These are phyloP conservation scores for Parotia lawesii DNA, from an alignment of 2,113 vertebrate species.

Conservation along the genomic window DNA sequence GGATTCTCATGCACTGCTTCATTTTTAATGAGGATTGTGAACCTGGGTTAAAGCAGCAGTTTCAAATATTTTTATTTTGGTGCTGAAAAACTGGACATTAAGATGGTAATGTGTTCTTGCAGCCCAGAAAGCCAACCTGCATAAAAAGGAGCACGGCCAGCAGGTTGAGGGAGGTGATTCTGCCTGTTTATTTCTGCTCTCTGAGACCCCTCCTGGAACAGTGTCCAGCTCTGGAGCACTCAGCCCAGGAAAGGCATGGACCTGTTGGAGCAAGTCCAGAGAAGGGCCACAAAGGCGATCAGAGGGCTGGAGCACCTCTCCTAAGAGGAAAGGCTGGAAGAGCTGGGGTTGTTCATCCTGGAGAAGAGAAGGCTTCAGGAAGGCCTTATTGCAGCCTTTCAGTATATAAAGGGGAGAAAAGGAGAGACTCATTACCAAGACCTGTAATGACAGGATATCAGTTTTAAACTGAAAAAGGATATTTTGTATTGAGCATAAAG, in stretches of 20 bases:
- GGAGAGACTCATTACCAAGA: background rate
- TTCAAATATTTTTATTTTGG: background rate
- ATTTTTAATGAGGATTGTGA: background rate
- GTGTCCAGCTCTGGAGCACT: background rate
- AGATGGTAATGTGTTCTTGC: background rate
- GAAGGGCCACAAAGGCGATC: background rate
- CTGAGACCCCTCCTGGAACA: background rate
- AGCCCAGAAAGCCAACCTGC: background rate
- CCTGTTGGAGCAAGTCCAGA: background rate
- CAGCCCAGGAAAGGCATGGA: background rate
- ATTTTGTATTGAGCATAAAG: background rate
- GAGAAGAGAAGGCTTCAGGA: background rate
- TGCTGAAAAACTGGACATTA: background rate
- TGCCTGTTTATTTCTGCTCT: background rate
- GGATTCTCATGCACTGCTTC: background rate
- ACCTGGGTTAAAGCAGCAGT: background rate
- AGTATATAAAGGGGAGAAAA: background rate
- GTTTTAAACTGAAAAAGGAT: background rate
- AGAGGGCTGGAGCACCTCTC: background rate
- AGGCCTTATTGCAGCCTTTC: background rate
- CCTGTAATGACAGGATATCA: rapidly evolving
- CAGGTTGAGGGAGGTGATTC: background rate
- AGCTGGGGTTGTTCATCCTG: background rate
- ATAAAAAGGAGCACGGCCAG: background rate
- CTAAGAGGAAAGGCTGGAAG: background rate